Conservation (phyloP, 2,113 vertebrate genomes). For the Chinchilla lanigera region DNA sequence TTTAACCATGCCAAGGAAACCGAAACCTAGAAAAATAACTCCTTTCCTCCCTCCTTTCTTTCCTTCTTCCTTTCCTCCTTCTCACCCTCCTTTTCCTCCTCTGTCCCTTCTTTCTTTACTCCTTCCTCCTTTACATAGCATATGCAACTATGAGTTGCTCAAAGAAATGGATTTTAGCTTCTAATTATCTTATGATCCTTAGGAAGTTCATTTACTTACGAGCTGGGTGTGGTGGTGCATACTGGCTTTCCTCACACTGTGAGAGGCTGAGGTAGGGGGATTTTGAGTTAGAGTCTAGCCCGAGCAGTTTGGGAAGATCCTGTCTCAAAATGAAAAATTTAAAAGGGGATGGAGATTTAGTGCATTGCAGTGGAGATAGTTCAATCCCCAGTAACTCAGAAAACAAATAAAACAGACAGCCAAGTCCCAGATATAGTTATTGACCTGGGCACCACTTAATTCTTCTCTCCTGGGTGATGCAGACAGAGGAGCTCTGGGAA, state of each 20-base stretch:
- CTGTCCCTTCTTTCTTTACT: too few species aligned
- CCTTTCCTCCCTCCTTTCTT: rapidly evolving
- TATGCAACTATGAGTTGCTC: neutral
- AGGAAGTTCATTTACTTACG: neutral
- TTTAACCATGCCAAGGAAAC: neutral
- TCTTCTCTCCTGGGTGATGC: neutral
- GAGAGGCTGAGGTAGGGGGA: neutral
- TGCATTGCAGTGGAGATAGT: neutral
- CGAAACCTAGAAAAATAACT: neutral
- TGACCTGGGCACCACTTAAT: neutral
- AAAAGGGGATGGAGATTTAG: neutral
- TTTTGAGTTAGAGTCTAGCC: neutral
- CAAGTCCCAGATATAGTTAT: neutral
- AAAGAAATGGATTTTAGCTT: neutral
- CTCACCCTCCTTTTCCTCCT: rapidly evolving
- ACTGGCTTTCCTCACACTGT: neutral
- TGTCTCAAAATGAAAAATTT: neutral
- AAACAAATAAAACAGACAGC: neutral
- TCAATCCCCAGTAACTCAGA: neutral
- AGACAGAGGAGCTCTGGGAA: neutral
- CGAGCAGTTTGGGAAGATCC: neutral
- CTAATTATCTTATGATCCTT: neutral
- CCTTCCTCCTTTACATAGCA: neutral
- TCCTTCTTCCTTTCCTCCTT: rapidly evolving
- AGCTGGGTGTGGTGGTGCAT: neutral